Evolutionary conservation across 1,140 invertebrate species (phyloP), one percentile per base, ranked within the genome.

Genomic region (Leptoteleia sp.): DNA sequence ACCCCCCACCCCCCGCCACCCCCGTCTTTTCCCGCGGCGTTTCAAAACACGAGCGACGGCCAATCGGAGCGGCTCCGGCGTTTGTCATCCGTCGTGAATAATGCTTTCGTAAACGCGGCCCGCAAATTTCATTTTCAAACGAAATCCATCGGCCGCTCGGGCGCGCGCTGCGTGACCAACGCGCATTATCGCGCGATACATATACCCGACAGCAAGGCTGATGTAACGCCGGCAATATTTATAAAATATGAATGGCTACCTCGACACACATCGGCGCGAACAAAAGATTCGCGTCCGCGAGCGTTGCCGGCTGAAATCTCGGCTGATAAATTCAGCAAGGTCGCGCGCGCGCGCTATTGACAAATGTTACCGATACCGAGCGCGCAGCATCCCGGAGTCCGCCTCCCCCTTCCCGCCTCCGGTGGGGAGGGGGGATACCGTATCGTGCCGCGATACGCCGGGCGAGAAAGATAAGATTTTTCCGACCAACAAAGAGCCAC

Each of bases 161-260:
- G n/a, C n/a, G 43, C 54, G 47, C 64, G n/a, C 42, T 73, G 79
- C 79, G 76, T 79, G 80, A 79, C 80, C 76, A 79, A 73, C 52
- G 68, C 47, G 52, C 43, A 73, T 75, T 78, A 78, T 75, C 75
- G 45, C 70, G 45, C 37, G 71, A 68, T 75, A 81, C 70, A 73
- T 70, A 65, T 72, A 75, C 47, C n/a, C 59, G 61, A 40, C 54
- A 45, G 37, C 76, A 81, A 81, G 76, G 79, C 52, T 79, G 47
- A 62, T 27, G 47, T 76, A 78, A 59, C 55, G 62, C n/a, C 29
- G 48, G 65, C 50, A 78, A 81, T 76, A 78, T 81, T 81, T 80
- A 80, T 80, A 31, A 80, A 76, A 81, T 78, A 76, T 72, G 79
- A 77, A 81, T 77, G 59, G 70, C 72, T 81, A 76, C 79, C 79